phyloP scores from a whole-genome alignment of 2,797 vertebrate species.

The Trematomus bernacchii region DNA sequence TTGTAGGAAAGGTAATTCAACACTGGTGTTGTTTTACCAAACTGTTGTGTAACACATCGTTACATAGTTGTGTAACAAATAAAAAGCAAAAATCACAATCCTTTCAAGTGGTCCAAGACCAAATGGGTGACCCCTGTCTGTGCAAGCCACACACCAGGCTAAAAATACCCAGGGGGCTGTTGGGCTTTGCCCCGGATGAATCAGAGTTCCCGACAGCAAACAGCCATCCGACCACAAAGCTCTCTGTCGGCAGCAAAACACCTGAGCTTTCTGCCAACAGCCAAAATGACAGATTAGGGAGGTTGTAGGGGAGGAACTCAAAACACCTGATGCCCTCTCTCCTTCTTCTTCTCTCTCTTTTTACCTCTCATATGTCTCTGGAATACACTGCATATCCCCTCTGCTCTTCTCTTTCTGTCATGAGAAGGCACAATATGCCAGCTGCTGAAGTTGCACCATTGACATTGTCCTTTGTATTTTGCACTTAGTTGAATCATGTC shows the following conservation, averaged over 20 bases:
- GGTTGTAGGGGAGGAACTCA: slow-evolving; percentile 21
- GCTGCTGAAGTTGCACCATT: slow-evolving; percentile 12
- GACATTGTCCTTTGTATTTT: slow-evolving; percentile 32
- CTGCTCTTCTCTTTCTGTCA: background rate
- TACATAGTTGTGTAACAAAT: slow-evolving; percentile 11
- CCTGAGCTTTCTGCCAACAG: slow-evolving; percentile 62
- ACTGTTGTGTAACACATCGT: slow-evolving; percentile 19
- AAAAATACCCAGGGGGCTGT: slow-evolving; percentile 59
- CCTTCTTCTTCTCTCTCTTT: background rate
- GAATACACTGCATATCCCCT: background rate
- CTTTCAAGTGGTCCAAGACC: slow-evolving; percentile 36
- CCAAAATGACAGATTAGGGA: slow-evolving; percentile 47
- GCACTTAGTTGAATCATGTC: slow-evolving; percentile 44
- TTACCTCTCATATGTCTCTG: background rate
- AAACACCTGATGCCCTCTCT: slow-evolving; percentile 51
- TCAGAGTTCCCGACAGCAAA: slow-evolving; percentile 39
- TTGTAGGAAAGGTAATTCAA: slow-evolving; percentile 29
- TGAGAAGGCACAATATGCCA: background rate
- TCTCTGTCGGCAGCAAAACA: slow-evolving; percentile 48
- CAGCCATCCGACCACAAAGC: slow-evolving; percentile 44
- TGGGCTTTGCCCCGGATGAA: slow-evolving; percentile 26
- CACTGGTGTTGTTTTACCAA: slow-evolving; percentile 8
- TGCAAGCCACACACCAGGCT: slow-evolving; percentile 37
- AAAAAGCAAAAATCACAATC: slow-evolving; percentile 6
- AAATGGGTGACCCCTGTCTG: slow-evolving; percentile 58